Evolutionary conservation across 1,140 invertebrate genomes (phyloP).

Genomic region (Adoxophyes honmai): DNA sequence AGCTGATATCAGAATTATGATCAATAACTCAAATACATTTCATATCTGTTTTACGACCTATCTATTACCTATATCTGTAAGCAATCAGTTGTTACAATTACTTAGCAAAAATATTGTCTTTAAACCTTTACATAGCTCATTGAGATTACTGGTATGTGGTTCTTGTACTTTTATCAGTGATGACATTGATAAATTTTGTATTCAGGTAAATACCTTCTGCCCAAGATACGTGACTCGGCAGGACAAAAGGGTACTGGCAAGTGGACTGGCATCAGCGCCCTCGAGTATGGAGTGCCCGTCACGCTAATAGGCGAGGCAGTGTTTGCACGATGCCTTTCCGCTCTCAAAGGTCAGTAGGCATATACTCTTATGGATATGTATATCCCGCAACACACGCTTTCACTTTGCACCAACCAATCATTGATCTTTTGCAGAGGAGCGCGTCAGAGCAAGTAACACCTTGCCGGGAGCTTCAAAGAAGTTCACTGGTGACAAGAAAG

Average conservation of each 20-base stretch:
- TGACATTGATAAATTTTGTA: conserved; percentile 13
- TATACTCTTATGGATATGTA: neutral
- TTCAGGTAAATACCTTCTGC: conserved; percentile 84
- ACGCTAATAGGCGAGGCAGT: conserved; percentile 99
- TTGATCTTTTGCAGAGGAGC: conserved; percentile 78
- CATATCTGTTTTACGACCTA: neutral
- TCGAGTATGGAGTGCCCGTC: conserved; percentile 98
- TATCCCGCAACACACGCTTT: neutral
- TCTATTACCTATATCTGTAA: neutral
- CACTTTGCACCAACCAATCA: neutral
- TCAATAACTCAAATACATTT: neutral
- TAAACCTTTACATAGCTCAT: too few species aligned
- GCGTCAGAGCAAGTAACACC: conserved; percentile 87
- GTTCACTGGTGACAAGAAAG: conserved; percentile 84
- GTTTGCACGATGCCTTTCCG: conserved; percentile 96
- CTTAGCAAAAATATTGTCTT: too few species aligned
- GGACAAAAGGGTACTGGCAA: conserved; percentile 99
- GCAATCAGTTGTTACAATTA: too few species aligned
- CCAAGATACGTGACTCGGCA: conserved; percentile 96
- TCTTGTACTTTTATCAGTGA: too few species aligned
- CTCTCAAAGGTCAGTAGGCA: conserved; percentile 81
- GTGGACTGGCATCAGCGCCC: conserved; percentile 97
- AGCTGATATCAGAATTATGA: neutral
- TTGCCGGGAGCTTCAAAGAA: conserved; percentile 83
- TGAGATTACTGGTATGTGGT: too few species aligned